Evolutionary conservation across 2,113 vertebrate species (phyloP), one percentile per base, ranked within the genome.

Genomic region (Oxyura jamaicensis): DNA sequence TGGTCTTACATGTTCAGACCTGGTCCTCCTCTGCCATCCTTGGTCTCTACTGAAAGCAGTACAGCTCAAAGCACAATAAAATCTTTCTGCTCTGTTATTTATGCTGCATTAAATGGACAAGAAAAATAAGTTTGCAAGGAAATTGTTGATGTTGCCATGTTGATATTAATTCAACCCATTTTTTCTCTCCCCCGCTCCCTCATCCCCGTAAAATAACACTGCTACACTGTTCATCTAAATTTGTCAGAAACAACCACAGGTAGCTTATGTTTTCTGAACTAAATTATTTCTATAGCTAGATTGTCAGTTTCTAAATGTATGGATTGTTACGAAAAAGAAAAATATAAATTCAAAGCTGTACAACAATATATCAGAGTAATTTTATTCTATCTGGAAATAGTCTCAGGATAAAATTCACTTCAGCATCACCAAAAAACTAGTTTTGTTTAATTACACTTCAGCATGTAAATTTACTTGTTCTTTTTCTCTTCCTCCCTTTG

Each of bases 201-300:
- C 46, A 48, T 48, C 19, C 46, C 11, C 6, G 55, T 20, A 44
- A 50, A 91, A 62, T 3, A 13, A 36, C 63, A 77, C 8, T 56
- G 60, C 58, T 44, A 23, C 13, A 41, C 0, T 29, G 25, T 35
- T 17, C 2, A 1, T 21, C 4, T 63, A 50, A n/a, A 2, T 19
- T 63, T 7, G 13, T 65, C 78, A 65, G 35, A 87, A 89, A 52
- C 5, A 82, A 28, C 4, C 23, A 39, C 0, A 86, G 10, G 58
- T 10, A 31, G 21, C 44, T n/a, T 33, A 12, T 31, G 3, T 46
- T 75, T 78, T 59, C 33, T 35, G 10, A 87, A 48, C 5, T 3
- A 53, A 36, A 14, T 10, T 67, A 12, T 6, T 75, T 82, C 50
- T 58, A 10, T 22, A 91, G n/a, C 19, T 75, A 7, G 28, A 26